phyloP scores from a whole-genome alignment of 1,140 invertebrate genomes.

The Hesperophylax magnus region DNA sequence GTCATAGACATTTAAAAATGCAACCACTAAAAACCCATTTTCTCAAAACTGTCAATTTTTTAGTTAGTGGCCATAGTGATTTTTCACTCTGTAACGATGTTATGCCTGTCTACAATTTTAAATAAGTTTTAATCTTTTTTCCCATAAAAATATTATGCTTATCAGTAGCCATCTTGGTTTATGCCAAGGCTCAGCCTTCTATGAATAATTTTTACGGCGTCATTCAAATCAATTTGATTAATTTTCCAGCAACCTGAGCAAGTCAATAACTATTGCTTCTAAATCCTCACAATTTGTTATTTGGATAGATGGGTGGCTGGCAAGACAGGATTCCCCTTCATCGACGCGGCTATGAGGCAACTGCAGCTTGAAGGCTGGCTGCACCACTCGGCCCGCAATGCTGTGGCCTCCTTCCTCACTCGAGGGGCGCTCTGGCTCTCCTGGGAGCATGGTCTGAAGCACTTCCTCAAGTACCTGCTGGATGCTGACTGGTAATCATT shows the following conservation, averaged over 20 bases:
- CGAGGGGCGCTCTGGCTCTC: constrained; percentile 81
- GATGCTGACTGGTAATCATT: constrained; percentile 76
- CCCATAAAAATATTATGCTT: too few species aligned
- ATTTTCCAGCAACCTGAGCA: background rate
- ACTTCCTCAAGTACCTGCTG: constrained; percentile 77
- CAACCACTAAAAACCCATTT: too few species aligned
- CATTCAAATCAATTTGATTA: too few species aligned
- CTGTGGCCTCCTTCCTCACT: constrained; percentile 81
- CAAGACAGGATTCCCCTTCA: constrained; percentile 82
- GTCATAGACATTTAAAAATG: too few species aligned
- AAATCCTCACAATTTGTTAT: background rate
- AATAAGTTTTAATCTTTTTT: too few species aligned
- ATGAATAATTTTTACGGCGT: too few species aligned
- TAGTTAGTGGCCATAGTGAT: too few species aligned
- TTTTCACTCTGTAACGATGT: too few species aligned
- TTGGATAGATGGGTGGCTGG: constrained; percentile 76
- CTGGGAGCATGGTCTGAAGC: constrained; percentile 79
- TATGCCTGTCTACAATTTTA: too few species aligned
- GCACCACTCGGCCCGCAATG: constrained; percentile 80
- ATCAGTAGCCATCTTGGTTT: too few species aligned
- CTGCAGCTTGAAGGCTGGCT: constrained; percentile 78
- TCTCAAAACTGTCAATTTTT: too few species aligned
- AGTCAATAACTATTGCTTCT: background rate
- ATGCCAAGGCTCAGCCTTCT: too few species aligned
- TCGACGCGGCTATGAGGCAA: constrained; percentile 83